Base-by-base conservation (phyloP, 2,888 invertebrate genomes). In the Hirtodrosophila duncani region DNA sequence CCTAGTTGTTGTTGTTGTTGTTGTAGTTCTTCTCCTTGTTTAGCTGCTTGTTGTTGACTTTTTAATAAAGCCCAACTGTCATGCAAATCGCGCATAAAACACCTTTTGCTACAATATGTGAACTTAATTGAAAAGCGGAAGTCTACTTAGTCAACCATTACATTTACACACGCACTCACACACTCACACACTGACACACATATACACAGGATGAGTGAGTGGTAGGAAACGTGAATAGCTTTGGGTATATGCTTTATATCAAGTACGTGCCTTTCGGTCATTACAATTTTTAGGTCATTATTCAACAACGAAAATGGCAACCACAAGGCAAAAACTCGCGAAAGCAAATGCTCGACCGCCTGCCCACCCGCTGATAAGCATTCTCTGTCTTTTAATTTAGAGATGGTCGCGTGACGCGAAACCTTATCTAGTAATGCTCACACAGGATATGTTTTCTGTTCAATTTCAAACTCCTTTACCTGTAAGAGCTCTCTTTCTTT, bases 41-140 rank as follows among this genome's bases (percentile, higher is more conserved):
- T n/a, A n/a, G n/a, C n/a, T n/a, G n/a, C n/a, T n/a, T n/a, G n/a
- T n/a, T 29, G 49, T 43, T 68, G 51, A 61, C 60, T 72, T 57
- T 70, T 81, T 62, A 78, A 72, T 78, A 65, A 62, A 62, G n/a
- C 49, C 50, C 55, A 69, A 57, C 55, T 69, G 66, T 68, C 79
- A 74, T 81, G 81, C 75, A 78, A 78, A 81, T 69, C 70, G 70
- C 66, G 67, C 75, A 81, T 81, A 63, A 81, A 78, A 79, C 70
- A 81, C 79, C 70, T 79, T n/a, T n/a, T 59, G 56, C 63, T 74
- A 68, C 79, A 78, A 69, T 63, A 63, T 69, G 81, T 68, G 67
- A 33, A 57, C 68, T 80, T 80, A 80, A 71, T 80, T 80, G 81
- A 80, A 74, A 81, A 81, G 66, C 81, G 79, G 79, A 81, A 74